Evolutionary conservation across 2,113 vertebrate genomes (phyloP), one percentile per base, ranked within the genome.

Genomic region (Sclerurus mexicanus): DNA sequence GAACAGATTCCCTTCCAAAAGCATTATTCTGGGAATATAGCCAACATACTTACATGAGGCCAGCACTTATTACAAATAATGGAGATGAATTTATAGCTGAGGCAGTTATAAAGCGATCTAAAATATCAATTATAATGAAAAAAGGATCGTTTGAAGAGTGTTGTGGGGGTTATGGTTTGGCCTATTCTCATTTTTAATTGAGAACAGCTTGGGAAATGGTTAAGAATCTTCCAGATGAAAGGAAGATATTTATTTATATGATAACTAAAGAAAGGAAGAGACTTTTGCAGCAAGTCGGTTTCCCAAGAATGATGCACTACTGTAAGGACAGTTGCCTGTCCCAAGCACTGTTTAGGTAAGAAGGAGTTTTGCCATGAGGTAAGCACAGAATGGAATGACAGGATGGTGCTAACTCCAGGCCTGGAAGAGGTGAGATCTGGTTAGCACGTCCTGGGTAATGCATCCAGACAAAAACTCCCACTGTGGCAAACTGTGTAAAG

Each of bases 51-150:
- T 95, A 92, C 91, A 84, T 19, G 95, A 93, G 83, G 56, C 76
- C 60, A 92, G 69, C 76, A 93, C 58, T 96, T 96, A 92, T 74
- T 89, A 87, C 88, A 87, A 95, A 91, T 92, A 97, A 96, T 90
- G 63, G 82, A 71, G 50, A 95, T 74, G 87, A 89, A 95, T 95
- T 96, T 94, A 95, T 91, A 94, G 93, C 66, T 64, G 31, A 94
- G 73, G 80, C 30, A 2, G 47, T 92, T 93, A 93, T 76, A 93
- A 94, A 96, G 87, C 1, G 4, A 96, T 89, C 69, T 93, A 89
- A 95, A 94, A 93, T 88, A 96, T 81, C 83, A 95, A 95, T 96
- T 94, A 95, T 84, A 92, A 90, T 76, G 64, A 83, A 90, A 90
- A 90, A 91, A 95, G 60, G 53, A 93, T 84, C 2, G 30, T 73